Base-by-base conservation (phyloP, 2,888 invertebrate genomes). In the Monoplex corrugatus region DNA sequence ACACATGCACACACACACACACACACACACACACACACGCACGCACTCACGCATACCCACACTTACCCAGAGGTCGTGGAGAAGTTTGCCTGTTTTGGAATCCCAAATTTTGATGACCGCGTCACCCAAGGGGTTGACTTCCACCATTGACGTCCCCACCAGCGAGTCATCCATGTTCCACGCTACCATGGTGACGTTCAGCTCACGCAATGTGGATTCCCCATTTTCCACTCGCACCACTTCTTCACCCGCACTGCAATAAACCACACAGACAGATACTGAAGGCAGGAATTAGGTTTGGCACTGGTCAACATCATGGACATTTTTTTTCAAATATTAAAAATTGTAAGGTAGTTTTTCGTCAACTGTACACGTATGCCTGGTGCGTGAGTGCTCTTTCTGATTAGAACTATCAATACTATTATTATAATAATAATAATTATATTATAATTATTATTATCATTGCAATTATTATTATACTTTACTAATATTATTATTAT, bases 111-210 rank as follows among this genome's bases (percentile, higher is more conserved):
- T 96, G 45, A 97, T 92, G 80, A 98, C 96, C 19, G 97, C 97
- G 96, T 99, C 99, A 92, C 98, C 98, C n/a, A n/a, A n/a, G 23
- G 43, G 19, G 78, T 40, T 78, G 19, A 78, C 1, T 3, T 40
- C 78, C 78, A 78, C 6, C 50, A 98, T 98, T 0, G 99, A 98
- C 0, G 99, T 99, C 87, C 99, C 97, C 45, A 98, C 98, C 96
- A 97, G 97, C 78, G 97, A 97, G 96, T 99, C 99, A 90, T 98
- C 98, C 90, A 97, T 97, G 95, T 98, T 98, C 99, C 99, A 99
- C 90, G 98, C 98, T 10, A 99, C 98, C 99, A 99, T 99, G 0
- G 98, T 98, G 28, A 99, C 99, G 23, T 90, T 87, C 80, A 90
- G 35, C 72, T 89, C 72, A 38, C n/a, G n/a, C 23, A 50, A 32